Conservation (phyloP, 1,140 invertebrate species). For the Mya arenaria region DNA sequence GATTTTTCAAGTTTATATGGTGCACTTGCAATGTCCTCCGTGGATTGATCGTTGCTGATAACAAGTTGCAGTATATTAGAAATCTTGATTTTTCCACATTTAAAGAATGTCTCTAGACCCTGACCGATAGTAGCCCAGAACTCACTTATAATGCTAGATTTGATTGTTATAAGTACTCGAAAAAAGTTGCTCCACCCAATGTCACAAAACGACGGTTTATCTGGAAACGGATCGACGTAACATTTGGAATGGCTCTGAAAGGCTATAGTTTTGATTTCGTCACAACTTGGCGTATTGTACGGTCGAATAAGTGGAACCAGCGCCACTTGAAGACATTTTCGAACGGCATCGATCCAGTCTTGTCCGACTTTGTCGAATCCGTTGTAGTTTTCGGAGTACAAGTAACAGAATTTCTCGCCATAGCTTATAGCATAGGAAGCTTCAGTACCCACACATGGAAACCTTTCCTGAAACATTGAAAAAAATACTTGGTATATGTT, state of each 20-base stretch:
- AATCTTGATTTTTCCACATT: neutral
- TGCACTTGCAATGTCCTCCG: neutral
- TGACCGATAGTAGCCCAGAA: neutral
- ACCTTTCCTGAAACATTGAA: neutral
- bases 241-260: conserved; percentile 19
- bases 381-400: conserved; percentile 3
- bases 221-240: neutral
- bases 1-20: neutral
- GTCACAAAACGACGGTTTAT: conserved; percentile 18
- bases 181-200: neutral
- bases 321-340: conserved; percentile 36
- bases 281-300: neutral
- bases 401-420: conserved; percentile 38
- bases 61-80: neutral
- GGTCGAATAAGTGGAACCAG: conserved; percentile 28
- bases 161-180: conserved; percentile 22
- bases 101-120: neutral
- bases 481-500: neutral
- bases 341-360: conserved; percentile 31
- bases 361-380: conserved; percentile 11
- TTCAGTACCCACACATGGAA: neutral
- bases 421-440: conserved; percentile 26
- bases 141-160: neutral
- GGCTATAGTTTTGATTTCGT: conserved; percentile 9
- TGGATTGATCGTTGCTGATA: neutral